phyloP scores from a whole-genome alignment of 1,140 invertebrate genomes.

The Plectrocnemia conspersa region DNA sequence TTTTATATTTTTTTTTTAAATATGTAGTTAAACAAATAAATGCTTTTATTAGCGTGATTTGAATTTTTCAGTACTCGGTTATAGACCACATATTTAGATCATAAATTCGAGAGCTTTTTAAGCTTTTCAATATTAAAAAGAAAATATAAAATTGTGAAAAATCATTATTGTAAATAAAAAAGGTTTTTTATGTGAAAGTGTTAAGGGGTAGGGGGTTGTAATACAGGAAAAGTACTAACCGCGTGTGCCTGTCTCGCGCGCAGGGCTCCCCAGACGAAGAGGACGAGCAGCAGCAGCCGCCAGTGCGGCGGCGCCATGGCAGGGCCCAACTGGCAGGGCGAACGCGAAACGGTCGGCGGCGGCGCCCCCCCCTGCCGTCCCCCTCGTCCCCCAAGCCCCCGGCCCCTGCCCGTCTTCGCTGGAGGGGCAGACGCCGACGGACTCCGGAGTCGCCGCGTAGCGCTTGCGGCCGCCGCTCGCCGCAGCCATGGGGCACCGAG shows the following conservation, averaged over 20 bases:
- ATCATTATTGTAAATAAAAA: no score
- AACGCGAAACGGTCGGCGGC: conserved; percentile 23
- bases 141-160: no score
- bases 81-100: no score
- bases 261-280: not conserved
- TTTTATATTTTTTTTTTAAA: no score
- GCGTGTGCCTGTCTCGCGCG: conserved; percentile 14
- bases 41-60: no score
- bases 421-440: no score
- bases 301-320: conserved; percentile 31
- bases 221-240: conserved; percentile 14
- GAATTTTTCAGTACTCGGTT: no score
- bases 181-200: no score
- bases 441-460: not conserved
- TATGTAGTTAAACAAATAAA: no score
- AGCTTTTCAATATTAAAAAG: no score
- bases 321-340: conserved; percentile 24
- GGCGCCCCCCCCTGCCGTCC: conserved; percentile 40
- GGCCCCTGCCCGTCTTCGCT: not conserved
- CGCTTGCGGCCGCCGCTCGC: not conserved
- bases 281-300: conserved; percentile 13
- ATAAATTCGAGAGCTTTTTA: no score
- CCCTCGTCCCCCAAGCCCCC: conserved; percentile 16
- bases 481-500: not conserved
- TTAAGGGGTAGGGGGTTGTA: not conserved